Evolutionary conservation across 2,113 vertebrate species (phyloP), one percentile per base, ranked within the genome.

Genomic region (Eretmochelys imbricata): DNA sequence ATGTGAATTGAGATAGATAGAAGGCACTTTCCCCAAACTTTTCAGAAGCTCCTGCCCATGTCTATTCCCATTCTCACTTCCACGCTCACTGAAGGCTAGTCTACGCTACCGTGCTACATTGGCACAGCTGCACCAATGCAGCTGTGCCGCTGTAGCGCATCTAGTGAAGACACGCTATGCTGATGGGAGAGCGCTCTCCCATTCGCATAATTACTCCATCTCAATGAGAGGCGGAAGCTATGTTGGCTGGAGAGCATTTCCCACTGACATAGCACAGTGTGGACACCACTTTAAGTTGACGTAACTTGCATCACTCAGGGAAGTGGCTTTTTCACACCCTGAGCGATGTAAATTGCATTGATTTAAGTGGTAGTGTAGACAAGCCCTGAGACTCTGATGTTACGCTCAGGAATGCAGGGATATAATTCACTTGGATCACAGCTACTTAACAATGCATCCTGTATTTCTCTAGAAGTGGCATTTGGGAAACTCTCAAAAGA

Each of bases 401-500:
- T 38, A 76, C 31, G 27, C 54, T 62, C 75, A 29, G 82, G 80
- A 48, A 65, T 38, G 25, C 54, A 10, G 35, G 0, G 51, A 76
- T 84, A 83, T 62, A 5, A 80, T 65, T 80, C n/a, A 12, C 54
- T 29, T 51, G 72, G 49, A 49, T 14, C 59, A 48, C 53, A 53
- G n/a, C 31, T 4, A 10, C 62, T 84, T 27, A n/a, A 38, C 80
- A 89, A 31, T 35, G 27, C 25, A 1, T 31, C 10, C 46, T 78
- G 27, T 20, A 49, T 38, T 90, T 79, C 82, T 92, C 84, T 48
- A 29, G 50, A 75, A 72, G 14, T 4, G 42, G 1, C 80, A 55
- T 22, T 80, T 80, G 82, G 85, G 48, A 91, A 92, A 79, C 80
- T 98, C 85, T 96, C 83, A 27, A 62, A 95, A 91, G 88, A 89